Evolutionary conservation across 2,888 invertebrate genomes (phyloP), one percentile per base, ranked within the genome.

Genomic region (Diachrysia chrysitis): DNA sequence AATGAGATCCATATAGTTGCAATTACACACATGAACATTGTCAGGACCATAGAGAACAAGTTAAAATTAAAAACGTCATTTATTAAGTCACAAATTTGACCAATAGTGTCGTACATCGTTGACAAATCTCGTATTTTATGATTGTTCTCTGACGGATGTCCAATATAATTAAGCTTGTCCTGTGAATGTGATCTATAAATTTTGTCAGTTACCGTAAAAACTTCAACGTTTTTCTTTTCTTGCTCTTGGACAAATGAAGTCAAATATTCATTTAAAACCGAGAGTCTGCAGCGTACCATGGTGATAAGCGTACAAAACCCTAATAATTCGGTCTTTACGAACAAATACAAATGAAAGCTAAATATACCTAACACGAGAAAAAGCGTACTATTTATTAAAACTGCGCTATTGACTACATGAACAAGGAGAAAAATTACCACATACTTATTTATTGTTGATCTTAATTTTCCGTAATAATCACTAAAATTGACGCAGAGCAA

Each of bases 51-150:
- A 83, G 89, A 85, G n/a, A 92, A 88, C 14, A 92, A 86, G 73
- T 89, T 87, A 14, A 88, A 90, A 65, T 91, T 90, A 66, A 87
- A 92, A 29, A 88, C 76, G 16, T 85, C 69, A 58, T 90, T 92
- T 21, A 92, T 83, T 59, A 86, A 69, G 16, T 53, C 63, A 70
- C 87, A 88, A 25, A 82, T 80, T 37, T 87, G 85, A 0, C 92
- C 92, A 35, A 92, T 86, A 0, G 74, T 73, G 58, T 89, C 85
- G 60, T 90, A 92, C 16, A 85, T 84, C 9, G 72, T 71, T 1
- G 89, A 89, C 55, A 93, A 76, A 10, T 88, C 87, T 35, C 84
- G 81, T 42, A 93, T 86, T 74, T 89, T 89, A 57, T 74, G 80
- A 48, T 87, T 89, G 3, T 69, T 83, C 0, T 77, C 35, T 16